Base-by-base conservation (phyloP, 2,888 invertebrate species). In the Euphydryas editha region DNA sequence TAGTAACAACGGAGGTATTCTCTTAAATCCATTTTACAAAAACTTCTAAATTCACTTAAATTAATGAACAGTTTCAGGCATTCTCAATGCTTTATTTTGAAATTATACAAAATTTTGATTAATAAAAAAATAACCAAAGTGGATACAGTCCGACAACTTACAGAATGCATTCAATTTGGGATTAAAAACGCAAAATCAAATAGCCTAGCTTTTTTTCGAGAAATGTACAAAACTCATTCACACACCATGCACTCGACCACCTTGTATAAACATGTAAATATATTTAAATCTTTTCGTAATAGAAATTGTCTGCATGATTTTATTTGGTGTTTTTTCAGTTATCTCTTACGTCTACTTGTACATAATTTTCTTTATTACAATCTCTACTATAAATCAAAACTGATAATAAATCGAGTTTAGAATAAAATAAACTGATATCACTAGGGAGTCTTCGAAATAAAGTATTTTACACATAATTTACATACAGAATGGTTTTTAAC, bases 1-100 rank as follows among this genome's bases (percentile, higher is more conserved):
- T 39, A 39, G 42, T 51, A 42, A 39, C 36, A 57, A 69, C 75
- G 74, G 83, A 84, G 78, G 81, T 83, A 84, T 81, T 80, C 84
- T 60, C 82, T 84, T 83, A 84, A 82, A 86, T 78, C 73, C 69
- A 24, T 64, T 76, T 78, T 78, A 82, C 78, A 81, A 80, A 80
- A 79, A 79, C 75, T 73, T 77, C 75, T 80, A 77, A 75, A 24
- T 21, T 51, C 7, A 51, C 49, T 74, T 79, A 79, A 81, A 76
- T 78, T 73, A 72, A 76, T 75, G 78, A 83, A 80, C 76, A 78
- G 78, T 76, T 82, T 76, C 78, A 81, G 81, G 88, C 88, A 90
- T 90, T 89, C 79, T 82, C 80, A 90, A 89, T 88, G 88, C 88
- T 78, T 75, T 8, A 51, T 20, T n/a, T 51, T 51, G 11, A 73